phyloP scores from a whole-genome alignment of 1,140 invertebrate genomes.

The Dufourea novaeangliae region DNA sequence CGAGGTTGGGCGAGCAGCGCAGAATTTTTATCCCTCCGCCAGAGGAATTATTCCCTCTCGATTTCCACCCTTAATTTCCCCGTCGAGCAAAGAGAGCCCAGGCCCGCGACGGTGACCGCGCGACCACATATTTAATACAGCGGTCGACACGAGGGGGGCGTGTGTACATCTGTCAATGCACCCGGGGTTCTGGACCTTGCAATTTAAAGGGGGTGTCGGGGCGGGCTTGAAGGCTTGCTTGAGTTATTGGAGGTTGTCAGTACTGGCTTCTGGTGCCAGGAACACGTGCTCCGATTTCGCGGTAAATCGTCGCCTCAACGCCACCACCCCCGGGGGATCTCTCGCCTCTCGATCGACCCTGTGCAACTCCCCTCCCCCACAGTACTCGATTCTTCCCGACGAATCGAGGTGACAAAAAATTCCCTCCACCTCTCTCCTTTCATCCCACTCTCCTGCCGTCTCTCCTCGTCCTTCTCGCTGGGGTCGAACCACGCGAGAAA shows the following conservation, averaged over 20 bases:
- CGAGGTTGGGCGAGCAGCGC: too few species aligned
- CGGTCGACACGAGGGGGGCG: constrained; percentile 64
- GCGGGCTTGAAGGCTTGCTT: constrained; percentile 62
- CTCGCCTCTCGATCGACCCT: constrained; percentile 46
- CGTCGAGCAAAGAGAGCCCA: constrained; percentile 45
- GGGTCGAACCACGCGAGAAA: constrained; percentile 38
- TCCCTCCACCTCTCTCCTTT: background rate
- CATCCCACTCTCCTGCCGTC: background rate
- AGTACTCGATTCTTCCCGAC: constrained; percentile 53
- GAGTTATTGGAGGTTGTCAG: constrained; percentile 76
- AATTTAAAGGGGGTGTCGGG: constrained; percentile 59
- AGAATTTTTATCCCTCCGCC: constrained; percentile 24
- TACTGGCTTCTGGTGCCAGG: constrained; percentile 74
- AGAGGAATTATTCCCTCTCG: constrained; percentile 59
- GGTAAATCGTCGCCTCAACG: constrained; percentile 70
- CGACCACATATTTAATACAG: constrained; percentile 68
- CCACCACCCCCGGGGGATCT: constrained; percentile 35
- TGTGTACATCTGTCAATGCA: constrained; percentile 71
- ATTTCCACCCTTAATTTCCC: constrained; percentile 60
- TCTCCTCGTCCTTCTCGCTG: background rate
- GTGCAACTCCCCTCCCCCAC: background rate
- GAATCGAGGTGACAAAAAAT: constrained; percentile 36
- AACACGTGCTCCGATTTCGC: constrained; percentile 78
- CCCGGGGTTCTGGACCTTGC: constrained; percentile 54
- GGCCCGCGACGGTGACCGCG: constrained; percentile 27